Conservation (phyloP, 1,140 invertebrate genomes). For the Drosophila nasuta region DNA sequence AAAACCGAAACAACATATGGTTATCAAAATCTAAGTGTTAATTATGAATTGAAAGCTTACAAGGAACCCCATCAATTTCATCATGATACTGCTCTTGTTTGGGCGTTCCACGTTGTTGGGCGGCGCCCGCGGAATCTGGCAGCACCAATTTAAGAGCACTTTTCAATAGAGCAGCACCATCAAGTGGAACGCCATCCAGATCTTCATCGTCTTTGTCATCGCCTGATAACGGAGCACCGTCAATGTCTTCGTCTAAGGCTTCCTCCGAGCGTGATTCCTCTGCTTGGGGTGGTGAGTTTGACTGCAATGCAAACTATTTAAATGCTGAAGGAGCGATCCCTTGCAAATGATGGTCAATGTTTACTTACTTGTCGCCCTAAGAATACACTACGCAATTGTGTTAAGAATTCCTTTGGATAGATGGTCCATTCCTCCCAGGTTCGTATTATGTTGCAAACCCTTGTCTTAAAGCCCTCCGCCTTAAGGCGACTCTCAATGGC, state of each 20-base stretch:
- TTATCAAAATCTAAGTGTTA: not conserved
- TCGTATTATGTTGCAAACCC: slow-evolving; percentile 96
- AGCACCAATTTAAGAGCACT: slow-evolving; percentile 87
- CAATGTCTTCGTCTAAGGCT: slow-evolving; percentile 86
- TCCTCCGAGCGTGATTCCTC: slow-evolving; percentile 66
- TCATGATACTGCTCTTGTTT: slow-evolving; percentile 85
- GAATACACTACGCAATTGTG: slow-evolving; percentile 96
- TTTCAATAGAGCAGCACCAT: slow-evolving; percentile 92
- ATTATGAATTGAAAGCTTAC: slow-evolving; percentile 84
- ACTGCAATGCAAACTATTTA: slow-evolving; percentile 33
- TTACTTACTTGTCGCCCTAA: slow-evolving; percentile 87
- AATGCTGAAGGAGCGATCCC: too few relatives aligned
- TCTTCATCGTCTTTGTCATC: slow-evolving; percentile 90
- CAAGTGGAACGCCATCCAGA: slow-evolving; percentile 91
- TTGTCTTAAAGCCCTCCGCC: slow-evolving; percentile 98
- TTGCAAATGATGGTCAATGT: not conserved
- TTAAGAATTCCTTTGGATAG: slow-evolving; percentile 97
- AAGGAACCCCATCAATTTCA: slow-evolving; percentile 91
- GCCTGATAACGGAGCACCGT: slow-evolving; percentile 88
- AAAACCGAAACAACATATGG: slow-evolving; percentile 18
- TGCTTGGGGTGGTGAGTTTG: slow-evolving; percentile 40
- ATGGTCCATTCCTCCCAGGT: slow-evolving; percentile 99
- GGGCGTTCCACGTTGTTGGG: slow-evolving; percentile 60
- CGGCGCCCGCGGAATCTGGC: slow-evolving; percentile 51
- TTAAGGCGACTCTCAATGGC: slow-evolving; percentile 94